Conservation (phyloP, 2,888 invertebrate species). For the Eulithis testata region DNA sequence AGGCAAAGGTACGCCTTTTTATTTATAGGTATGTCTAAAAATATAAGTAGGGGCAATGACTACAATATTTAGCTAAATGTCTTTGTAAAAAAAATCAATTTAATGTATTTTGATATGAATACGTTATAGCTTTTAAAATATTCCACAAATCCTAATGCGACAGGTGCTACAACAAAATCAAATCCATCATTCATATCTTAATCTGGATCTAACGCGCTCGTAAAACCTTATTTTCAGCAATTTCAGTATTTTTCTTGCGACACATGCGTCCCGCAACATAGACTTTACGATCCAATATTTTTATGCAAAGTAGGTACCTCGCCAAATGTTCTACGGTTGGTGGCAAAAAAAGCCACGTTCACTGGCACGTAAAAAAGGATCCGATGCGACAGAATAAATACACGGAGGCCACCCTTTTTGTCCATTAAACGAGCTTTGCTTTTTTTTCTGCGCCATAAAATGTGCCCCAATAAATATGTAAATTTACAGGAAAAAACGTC, state of each 20-base stretch:
- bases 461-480: slow-evolving; percentile 85
- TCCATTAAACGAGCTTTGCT: slow-evolving; percentile 81
- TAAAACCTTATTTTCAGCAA: slow-evolving; percentile 71
- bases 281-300: slow-evolving; percentile 82
- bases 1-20: not conserved
- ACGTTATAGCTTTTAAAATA: not conserved
- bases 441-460: slow-evolving; percentile 80
- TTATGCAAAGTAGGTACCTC: slow-evolving; percentile 79
- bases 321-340: slow-evolving; percentile 79
- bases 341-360: slow-evolving; percentile 78
- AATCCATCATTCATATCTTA: slow-evolving; percentile 67
- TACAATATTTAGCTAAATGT: no score
- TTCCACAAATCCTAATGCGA: slow-evolving; percentile 16
- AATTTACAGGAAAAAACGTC: slow-evolving; percentile 75
- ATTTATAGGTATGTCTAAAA: no score
- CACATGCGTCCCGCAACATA: slow-evolving; percentile 74
- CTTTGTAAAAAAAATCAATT: no score
- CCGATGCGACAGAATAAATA: slow-evolving; percentile 84
- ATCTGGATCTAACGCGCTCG: slow-evolving; percentile 62
- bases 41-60: not conserved
- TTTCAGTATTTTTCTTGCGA: slow-evolving; percentile 71
- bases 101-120: no score
- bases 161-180: slow-evolving; percentile 61
- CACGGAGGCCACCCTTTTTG: slow-evolving; percentile 82
- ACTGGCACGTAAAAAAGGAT: slow-evolving; percentile 83